Evolutionary conservation across 1,140 invertebrate species (phyloP).

Genomic region (Nebria ingens): DNA sequence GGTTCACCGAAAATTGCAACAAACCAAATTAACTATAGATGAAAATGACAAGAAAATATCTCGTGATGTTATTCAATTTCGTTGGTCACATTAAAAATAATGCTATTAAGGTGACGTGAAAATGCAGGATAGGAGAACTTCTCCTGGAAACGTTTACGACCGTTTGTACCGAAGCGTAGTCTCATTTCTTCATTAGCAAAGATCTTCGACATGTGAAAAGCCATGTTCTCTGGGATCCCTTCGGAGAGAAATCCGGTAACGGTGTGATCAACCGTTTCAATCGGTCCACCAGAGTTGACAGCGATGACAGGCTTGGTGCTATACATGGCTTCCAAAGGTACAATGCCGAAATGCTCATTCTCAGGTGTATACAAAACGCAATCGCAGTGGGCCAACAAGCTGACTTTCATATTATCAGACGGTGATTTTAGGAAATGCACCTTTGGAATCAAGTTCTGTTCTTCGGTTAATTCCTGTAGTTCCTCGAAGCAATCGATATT

Average conservation of each 20-base stretch:
- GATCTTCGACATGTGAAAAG: conserved; percentile 64
- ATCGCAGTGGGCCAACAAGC: conserved; percentile 58
- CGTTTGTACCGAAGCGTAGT: conserved; percentile 25
- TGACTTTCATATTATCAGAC: conserved; percentile 72
- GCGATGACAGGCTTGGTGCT: conserved; percentile 87
- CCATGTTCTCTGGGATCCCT: conserved; percentile 57
- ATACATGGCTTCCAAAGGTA: conserved; percentile 98
- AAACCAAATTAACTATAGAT: no score
- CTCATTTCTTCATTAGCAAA: conserved; percentile 33
- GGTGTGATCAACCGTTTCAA: conserved; percentile 82
- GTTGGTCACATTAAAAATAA: conserved; percentile 1
- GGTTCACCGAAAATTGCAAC: no score
- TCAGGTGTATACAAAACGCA: conserved; percentile 90
- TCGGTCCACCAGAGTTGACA: conserved; percentile 88
- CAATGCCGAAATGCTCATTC: conserved; percentile 99
- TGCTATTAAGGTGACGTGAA: neutral
- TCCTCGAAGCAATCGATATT: conserved; percentile 84
- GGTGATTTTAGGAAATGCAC: conserved; percentile 82
- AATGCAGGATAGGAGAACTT: neutral
- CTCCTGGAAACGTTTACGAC: neutral
- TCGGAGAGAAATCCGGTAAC: conserved; percentile 84
- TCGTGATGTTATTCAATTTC: no score
- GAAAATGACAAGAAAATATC: no score
- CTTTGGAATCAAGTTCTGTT: conserved; percentile 59
- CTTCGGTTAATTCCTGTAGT: conserved; percentile 51